Evolutionary conservation across 2,113 vertebrate species (phyloP).

Genomic region (Silurus meridionalis): DNA sequence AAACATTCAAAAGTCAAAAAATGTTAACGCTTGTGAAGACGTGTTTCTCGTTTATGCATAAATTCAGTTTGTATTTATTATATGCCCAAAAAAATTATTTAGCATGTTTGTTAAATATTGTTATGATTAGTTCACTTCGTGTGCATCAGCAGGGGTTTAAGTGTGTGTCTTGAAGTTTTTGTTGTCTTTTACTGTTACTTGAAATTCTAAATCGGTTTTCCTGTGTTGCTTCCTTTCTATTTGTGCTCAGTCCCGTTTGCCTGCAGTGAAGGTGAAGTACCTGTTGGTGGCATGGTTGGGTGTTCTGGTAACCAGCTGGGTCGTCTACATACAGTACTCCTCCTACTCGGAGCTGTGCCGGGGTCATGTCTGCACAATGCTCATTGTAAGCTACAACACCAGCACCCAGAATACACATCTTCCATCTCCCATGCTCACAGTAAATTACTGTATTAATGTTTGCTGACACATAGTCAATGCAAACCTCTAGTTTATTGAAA

Average conservation of each 20-base stretch:
- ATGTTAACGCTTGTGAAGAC: not conserved
- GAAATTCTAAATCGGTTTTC: not conserved
- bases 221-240: not conserved
- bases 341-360: constrained; percentile 92
- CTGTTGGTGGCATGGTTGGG: constrained; percentile 90
- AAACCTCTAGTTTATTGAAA: not conserved
- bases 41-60: not conserved
- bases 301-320: constrained; percentile 89
- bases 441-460: not conserved
- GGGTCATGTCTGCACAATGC: constrained; percentile 85
- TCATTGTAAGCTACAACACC: constrained; percentile 83
- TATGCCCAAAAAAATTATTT: not conserved
- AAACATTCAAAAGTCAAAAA: not conserved
- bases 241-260: constrained; percentile 79
- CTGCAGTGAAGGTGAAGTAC: constrained; percentile 90
- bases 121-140: too few species aligned
- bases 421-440: constrained; percentile 27
- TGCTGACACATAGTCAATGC: not conserved
- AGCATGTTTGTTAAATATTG: not conserved
- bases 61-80: not conserved
- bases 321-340: constrained; percentile 89
- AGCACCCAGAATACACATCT: not conserved
- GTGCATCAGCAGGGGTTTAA: not conserved
- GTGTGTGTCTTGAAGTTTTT: not conserved
- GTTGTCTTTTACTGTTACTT: not conserved